Evolutionary conservation across 1,140 invertebrate species (phyloP).

Genomic region (Kradibia gibbosae): DNA sequence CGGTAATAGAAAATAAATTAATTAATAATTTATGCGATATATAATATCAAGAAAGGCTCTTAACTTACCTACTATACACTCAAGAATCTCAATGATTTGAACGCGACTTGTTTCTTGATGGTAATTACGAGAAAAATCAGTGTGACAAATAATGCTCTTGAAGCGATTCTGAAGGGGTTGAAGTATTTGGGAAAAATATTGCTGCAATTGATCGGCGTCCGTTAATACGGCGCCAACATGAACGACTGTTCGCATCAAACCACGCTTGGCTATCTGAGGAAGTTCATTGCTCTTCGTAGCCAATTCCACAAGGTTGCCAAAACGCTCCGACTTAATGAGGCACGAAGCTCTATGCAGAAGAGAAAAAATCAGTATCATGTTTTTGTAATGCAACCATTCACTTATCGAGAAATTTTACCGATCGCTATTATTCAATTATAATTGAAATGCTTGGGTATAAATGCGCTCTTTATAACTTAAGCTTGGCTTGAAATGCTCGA

Average conservation of each 20-base stretch:
- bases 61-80: constrained; percentile 77
- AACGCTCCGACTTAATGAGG: constrained; percentile 61
- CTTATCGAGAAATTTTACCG: no score
- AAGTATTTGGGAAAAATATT: constrained; percentile 76
- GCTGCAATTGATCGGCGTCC: constrained; percentile 59
- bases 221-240: constrained; percentile 68
- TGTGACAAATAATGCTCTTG: constrained; percentile 73
- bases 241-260: constrained; percentile 74
- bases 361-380: not conserved
- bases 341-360: constrained; percentile 54
- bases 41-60: not conserved
- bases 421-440: no score
- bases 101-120: constrained; percentile 76
- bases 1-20: not conserved
- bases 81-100: constrained; percentile 78
- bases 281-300: constrained; percentile 70
- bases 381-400: not conserved
- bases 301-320: constrained; percentile 67
- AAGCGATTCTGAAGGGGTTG: constrained; percentile 77
- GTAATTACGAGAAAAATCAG: constrained; percentile 75
- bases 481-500: no score
- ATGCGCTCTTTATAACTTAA: no score
- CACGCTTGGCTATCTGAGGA: constrained; percentile 72
- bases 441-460: no score
- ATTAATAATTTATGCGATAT: not conserved